Evolutionary conservation across 2,113 vertebrate species (phyloP).

Genomic region (Entelurus aequoreus): DNA sequence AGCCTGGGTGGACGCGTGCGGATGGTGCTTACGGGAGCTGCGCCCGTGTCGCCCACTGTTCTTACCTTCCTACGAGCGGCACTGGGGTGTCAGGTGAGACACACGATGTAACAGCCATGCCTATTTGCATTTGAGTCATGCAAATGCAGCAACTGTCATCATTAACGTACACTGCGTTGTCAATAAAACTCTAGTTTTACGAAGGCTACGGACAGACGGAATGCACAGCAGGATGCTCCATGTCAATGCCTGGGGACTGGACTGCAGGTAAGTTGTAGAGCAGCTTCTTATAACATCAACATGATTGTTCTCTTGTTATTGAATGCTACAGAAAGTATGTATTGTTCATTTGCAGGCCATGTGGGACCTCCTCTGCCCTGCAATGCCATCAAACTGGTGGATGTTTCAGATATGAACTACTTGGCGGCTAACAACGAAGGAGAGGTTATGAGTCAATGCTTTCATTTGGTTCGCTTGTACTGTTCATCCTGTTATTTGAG

Average conservation of each 20-base stretch:
- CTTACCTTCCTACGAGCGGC: constrained; percentile 89
- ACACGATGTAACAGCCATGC: not conserved
- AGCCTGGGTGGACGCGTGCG: constrained; percentile 88
- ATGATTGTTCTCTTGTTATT: not conserved
- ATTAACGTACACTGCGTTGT: not conserved
- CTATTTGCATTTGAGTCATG: too few species aligned
- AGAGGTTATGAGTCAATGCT: constrained; percentile 76
- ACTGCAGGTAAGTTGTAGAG: constrained; percentile 77
- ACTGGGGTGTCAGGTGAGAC: constrained; percentile 91
- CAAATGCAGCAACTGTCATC: not conserved
- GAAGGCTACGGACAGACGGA: constrained; percentile 99
- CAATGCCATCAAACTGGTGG: constrained; percentile 83
- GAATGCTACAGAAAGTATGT: not conserved
- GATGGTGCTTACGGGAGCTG: constrained; percentile 91
- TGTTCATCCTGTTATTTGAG: not conserved
- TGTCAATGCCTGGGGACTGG: constrained; percentile 91
- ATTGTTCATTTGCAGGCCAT: constrained; percentile 74
- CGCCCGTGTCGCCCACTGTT: constrained; percentile 88
- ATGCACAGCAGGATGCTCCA: constrained; percentile 86
- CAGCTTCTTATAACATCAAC: not conserved
- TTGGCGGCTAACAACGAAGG: constrained; percentile 86
- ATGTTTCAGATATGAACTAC: constrained; percentile 96
- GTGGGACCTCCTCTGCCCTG: constrained; percentile 94
- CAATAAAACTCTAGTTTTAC: constrained; percentile 78
- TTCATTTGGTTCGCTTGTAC: not conserved